phyloP scores from a whole-genome alignment of 2,797 vertebrate genomes.

The Chromobotia macracanthus region DNA sequence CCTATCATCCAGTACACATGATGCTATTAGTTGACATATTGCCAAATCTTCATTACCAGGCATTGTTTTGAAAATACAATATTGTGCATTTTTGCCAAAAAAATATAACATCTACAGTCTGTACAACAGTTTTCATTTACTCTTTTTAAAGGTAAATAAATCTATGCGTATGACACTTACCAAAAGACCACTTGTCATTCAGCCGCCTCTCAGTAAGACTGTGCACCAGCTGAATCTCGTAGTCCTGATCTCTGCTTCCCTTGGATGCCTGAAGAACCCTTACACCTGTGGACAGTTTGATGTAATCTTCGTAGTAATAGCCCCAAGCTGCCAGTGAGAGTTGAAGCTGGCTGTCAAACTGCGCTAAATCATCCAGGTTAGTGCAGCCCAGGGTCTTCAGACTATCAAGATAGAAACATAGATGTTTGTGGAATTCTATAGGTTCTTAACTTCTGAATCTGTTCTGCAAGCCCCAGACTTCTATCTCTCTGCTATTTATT shows the following conservation, averaged over 20 bases:
- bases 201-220: constrained; percentile 80
- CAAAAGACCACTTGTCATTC: constrained; percentile 85
- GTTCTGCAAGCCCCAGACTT: background rate
- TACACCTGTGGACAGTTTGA: constrained; percentile 80
- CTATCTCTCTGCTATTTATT: background rate
- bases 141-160: constrained; percentile 25
- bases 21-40: background rate
- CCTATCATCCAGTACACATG: no score
- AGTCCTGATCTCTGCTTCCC: constrained; percentile 79
- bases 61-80: background rate
- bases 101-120: background rate
- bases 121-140: background rate
- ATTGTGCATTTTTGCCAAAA: background rate
- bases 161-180: constrained; percentile 64
- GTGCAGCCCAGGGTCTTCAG: constrained; percentile 79
- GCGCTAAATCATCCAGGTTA: constrained; percentile 81
- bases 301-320: constrained; percentile 84
- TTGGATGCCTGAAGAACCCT: constrained; percentile 78
- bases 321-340: constrained; percentile 82
- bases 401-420: constrained; percentile 60
- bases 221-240: constrained; percentile 81
- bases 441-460: background rate
- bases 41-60: background rate
- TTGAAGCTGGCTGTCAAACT: constrained; percentile 81
- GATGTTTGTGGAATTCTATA: background rate